phyloP scores from a whole-genome alignment of 2,888 invertebrate genomes.

The Drepana falcataria region DNA sequence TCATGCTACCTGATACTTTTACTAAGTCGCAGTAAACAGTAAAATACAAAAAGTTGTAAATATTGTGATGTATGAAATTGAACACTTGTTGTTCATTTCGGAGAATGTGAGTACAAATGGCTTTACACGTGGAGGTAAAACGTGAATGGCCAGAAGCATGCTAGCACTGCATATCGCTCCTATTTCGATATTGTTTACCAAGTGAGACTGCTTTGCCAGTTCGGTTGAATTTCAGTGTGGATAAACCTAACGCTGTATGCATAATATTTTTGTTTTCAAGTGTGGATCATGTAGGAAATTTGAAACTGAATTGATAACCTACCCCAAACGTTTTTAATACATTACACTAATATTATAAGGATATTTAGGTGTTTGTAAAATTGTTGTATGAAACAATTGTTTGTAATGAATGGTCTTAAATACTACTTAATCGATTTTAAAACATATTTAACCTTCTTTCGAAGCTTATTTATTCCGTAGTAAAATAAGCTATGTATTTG shows the following conservation, averaged over 20 bases:
- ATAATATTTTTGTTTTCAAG: background rate
- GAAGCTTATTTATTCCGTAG: too few species aligned
- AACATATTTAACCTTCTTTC: too few species aligned
- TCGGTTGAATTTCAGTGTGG: background rate
- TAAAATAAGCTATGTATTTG: too few species aligned
- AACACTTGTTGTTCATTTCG: constrained; percentile 36
- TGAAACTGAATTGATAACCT: background rate
- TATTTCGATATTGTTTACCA: constrained; percentile 9
- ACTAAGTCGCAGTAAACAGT: constrained; percentile 23
- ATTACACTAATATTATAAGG: too few species aligned
- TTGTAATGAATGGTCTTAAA: too few species aligned
- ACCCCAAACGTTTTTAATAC: too few species aligned
- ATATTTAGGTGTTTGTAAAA: too few species aligned
- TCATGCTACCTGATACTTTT: constrained; percentile 16
- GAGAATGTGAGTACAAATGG: constrained; percentile 18
- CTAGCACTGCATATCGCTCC: background rate
- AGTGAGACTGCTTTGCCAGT: constrained; percentile 4
- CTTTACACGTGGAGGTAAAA: constrained; percentile 30
- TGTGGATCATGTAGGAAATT: background rate
- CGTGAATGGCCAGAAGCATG: constrained; percentile 21
- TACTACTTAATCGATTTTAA: too few species aligned
- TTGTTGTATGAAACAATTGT: too few species aligned
- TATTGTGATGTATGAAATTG: constrained; percentile 38
- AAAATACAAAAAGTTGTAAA: constrained; percentile 29
- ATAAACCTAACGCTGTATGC: background rate